Evolutionary conservation across 2,888 invertebrate species (phyloP).

Genomic region (Busseola fusca): DNA sequence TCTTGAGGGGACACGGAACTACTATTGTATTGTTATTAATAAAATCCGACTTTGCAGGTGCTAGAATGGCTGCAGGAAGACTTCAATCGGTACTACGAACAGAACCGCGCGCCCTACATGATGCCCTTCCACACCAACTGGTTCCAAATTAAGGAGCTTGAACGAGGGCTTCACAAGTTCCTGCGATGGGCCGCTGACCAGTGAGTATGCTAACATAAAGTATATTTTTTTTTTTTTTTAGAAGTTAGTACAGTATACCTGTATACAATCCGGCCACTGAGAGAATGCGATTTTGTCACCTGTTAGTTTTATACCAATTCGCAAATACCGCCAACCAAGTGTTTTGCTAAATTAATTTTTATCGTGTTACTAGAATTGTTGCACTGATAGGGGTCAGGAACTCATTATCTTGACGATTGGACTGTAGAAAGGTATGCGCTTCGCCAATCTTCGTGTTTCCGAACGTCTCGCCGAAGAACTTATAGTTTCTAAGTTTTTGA

Average conservation of each 20-base stretch:
- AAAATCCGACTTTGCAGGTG: slow-evolving; percentile 86
- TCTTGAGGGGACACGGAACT: no score
- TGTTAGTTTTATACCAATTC: neutral
- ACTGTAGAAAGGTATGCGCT: neutral
- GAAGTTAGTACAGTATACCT: neutral
- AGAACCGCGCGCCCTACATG: slow-evolving; percentile 97
- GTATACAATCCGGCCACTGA: neutral
- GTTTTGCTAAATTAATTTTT: no score
- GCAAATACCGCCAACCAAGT: no score
- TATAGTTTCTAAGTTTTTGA: neutral
- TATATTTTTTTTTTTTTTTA: neutral
- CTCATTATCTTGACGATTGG: neutral
- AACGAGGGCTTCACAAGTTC: slow-evolving; percentile 95
- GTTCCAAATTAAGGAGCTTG: slow-evolving; percentile 96
- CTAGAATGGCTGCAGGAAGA: slow-evolving; percentile 97
- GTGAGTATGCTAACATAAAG: slow-evolving; percentile 70
- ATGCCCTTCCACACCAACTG: slow-evolving; percentile 99
- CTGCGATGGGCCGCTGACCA: slow-evolving; percentile 92
- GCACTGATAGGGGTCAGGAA: no score
- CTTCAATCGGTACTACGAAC: slow-evolving; percentile 94
- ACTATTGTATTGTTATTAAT: slow-evolving; percentile 13
- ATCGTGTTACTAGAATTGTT: no score
- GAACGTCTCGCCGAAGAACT: neutral
- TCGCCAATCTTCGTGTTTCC: neutral
- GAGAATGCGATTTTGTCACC: neutral